Base-by-base conservation (phyloP, 2,113 vertebrate species). In the Scolopax mira region DNA sequence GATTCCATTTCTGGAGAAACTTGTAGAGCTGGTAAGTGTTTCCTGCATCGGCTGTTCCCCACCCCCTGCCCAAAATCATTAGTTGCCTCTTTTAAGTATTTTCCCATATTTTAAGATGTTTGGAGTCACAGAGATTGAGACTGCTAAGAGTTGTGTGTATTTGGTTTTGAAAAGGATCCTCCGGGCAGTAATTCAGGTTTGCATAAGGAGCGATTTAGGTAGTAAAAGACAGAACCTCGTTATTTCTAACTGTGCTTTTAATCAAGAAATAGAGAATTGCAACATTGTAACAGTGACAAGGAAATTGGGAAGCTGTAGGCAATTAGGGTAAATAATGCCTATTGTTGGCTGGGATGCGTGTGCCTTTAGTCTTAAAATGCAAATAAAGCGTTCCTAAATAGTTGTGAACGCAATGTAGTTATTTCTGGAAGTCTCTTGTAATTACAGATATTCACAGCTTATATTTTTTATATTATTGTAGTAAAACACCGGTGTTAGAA, bases 1-100 rank as follows among this genome's bases (percentile, higher is more conserved):
- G 98, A 99, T 99, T 95, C 99, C 99, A 78, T 99, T 99, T 98
- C 98, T 99, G 98, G 99, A 99, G 98, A 99, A 99, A 98, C 98
- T 99, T 93, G 99, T 99, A 96, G 99, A 99, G 98, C 98, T 99
- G 99, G 99, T 99, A 96, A 94, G 98, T 94, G 41, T 88, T 83
- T 78, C 21, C 86, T 85, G 30, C 31, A 30, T 17, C 57, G 60
- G 31, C 58, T 85, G 70, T 27, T 25, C n/a, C 46, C n/a, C 79
- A 22, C 42, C 18, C 28, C 3, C 33, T 42, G 16, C 74, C 33
- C 33, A 9, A 7, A 14, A 5, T 23, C 3, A 15, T 37, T 23
- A 33, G 27, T 14, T 74, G 35, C 35, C 27, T 54, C 39, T 73
- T 74, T 4, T 4, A 18, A 18, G 35, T 35, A 8, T 24, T 67